These are phyloP conservation scores for Bovichtus variegatus DNA, from an alignment of 2,797 vertebrate species.

Conservation along the genomic window DNA sequence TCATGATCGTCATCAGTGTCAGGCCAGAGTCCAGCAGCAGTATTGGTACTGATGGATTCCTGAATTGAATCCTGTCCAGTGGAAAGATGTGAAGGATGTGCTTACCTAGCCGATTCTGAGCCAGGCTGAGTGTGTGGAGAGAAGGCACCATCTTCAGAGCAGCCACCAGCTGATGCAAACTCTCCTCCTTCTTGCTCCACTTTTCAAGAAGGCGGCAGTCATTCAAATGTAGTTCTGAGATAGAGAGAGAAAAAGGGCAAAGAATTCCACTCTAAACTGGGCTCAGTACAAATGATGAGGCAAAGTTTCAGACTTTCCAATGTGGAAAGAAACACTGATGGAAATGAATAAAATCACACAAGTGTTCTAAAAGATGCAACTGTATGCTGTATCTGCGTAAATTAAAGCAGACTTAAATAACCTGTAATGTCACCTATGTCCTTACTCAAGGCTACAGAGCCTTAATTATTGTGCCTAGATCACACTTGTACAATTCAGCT, in stretches of 20 bases:
- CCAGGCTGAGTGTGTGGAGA: constrained; percentile 88
- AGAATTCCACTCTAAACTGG: no score
- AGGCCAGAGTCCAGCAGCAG: no score
- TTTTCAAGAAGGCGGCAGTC: constrained; percentile 94
- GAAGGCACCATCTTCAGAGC: constrained; percentile 86
- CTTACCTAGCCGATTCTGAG: constrained; percentile 92
- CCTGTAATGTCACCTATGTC: background rate
- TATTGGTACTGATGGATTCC: background rate
- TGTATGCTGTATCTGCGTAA: background rate
- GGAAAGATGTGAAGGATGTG: background rate
- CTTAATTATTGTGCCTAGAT: background rate
- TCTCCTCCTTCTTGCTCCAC: constrained; percentile 78
- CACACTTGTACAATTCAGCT: background rate
- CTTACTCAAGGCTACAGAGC: background rate
- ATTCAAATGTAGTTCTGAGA: constrained; percentile 88
- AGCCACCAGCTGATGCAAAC: constrained; percentile 86
- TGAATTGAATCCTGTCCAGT: background rate
- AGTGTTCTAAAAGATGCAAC: no score
- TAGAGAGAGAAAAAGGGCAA: background rate
- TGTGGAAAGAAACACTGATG: background rate
- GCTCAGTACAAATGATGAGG: no score
- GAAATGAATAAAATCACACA: background rate
- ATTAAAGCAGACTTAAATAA: background rate
- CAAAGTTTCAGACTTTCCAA: background rate
- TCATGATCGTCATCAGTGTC: background rate